These are phyloP conservation scores for Zygogramma bicolorata DNA, from an alignment of 2,888 invertebrate species.

Conservation along the genomic window DNA sequence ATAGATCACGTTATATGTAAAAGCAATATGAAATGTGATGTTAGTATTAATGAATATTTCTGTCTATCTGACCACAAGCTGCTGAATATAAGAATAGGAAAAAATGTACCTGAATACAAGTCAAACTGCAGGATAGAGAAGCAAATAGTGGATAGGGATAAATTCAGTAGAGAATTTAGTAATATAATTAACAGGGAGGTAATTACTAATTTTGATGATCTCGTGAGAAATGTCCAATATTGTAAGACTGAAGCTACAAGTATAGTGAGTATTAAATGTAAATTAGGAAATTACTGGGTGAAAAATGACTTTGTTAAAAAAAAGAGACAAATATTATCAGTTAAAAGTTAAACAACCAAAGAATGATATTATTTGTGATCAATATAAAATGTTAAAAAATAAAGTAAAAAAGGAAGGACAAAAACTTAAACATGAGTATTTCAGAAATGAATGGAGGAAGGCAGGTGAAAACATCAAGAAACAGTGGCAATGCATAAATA, in stretches of 20 bases:
- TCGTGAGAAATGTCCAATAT: no score
- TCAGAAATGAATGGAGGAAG: constrained; percentile 13
- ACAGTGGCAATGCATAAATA: constrained; percentile 13
- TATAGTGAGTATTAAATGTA: constrained; percentile 16
- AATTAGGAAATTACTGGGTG: constrained; percentile 1
- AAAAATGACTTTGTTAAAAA: constrained; percentile 14
- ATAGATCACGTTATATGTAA: constrained; percentile 14
- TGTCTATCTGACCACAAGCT: constrained; percentile 5
- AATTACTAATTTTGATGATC: no score
- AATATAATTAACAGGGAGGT: constrained; percentile 9
- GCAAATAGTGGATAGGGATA: constrained; percentile 14
- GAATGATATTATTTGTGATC: not conserved
- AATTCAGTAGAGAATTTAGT: constrained; percentile 7
- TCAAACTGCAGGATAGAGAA: constrained; percentile 17
- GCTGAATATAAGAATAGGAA: constrained; percentile 10
- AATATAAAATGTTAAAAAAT: constrained; percentile 8
- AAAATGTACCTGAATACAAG: constrained; percentile 14
- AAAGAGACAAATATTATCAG: constrained; percentile 17
- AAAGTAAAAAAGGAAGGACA: not conserved
- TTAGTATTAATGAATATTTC: constrained; percentile 10
- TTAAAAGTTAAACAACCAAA: constrained; percentile 17
- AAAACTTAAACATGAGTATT: no score
- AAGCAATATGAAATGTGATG: constrained; percentile 11
- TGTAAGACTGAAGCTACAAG: no score
- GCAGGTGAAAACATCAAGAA: constrained; percentile 4